Conservation (phyloP, 2,888 invertebrate species). For the Agriopis marginaria region DNA sequence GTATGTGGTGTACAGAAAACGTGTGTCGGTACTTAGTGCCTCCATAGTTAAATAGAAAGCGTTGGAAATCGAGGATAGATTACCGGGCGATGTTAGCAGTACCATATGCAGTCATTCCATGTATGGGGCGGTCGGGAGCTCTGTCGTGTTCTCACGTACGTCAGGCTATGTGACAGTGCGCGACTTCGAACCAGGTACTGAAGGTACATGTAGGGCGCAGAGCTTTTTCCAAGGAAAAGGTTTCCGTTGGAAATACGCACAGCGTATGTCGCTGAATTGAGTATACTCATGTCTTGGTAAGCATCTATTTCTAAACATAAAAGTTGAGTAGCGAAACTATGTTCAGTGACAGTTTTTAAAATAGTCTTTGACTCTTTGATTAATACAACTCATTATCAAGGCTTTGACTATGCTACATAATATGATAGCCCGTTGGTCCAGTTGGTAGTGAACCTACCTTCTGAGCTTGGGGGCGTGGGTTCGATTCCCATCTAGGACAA, state of each 20-base stretch:
- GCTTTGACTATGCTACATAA: too few species aligned
- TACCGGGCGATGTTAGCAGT: constrained; percentile 58
- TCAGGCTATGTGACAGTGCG: constrained; percentile 44
- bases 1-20: constrained; percentile 25
- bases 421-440: too few species aligned
- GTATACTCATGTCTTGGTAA: neutral
- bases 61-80: constrained; percentile 63
- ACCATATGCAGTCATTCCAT: constrained; percentile 66
- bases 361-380: too few species aligned
- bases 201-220: constrained; percentile 38
- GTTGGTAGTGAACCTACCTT: too few species aligned
- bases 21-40: constrained; percentile 32
- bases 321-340: neutral
- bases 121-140: constrained; percentile 62
- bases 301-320: neutral
- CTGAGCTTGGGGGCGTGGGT: too few species aligned
- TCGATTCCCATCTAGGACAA: too few species aligned
- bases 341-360: too few species aligned
- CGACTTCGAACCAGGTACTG: constrained; percentile 42
- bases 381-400: too few species aligned
- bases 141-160: constrained; percentile 71
- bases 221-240: constrained; percentile 20
- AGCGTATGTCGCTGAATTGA: neutral
- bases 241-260: constrained; percentile 24
- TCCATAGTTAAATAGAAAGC: constrained; percentile 64